Evolutionary conservation across 1,140 invertebrate species (phyloP).

Genomic region (Plectrocnemia conspersa): DNA sequence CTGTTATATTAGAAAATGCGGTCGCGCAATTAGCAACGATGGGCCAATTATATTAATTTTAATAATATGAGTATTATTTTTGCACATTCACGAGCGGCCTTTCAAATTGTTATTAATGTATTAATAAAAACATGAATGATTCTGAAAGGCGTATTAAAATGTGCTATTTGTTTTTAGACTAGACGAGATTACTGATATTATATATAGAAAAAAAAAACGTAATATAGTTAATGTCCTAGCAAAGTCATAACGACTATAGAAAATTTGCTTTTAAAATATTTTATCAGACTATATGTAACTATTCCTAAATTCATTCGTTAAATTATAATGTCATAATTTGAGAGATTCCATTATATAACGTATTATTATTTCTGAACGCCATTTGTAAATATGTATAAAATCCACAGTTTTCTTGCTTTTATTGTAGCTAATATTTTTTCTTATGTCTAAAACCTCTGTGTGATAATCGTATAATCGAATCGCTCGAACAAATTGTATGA

Average conservation of each 20-base stretch:
- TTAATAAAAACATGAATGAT: neutral
- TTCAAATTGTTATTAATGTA: slow-evolving; percentile 12
- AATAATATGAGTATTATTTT: slow-evolving; percentile 35
- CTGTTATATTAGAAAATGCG: slow-evolving; percentile 49
- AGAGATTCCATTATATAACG: slow-evolving; percentile 28
- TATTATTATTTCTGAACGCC: slow-evolving; percentile 24
- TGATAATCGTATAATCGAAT: no score
- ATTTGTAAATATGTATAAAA: slow-evolving; percentile 29
- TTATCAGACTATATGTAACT: no score
- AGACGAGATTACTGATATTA: slow-evolving; percentile 27
- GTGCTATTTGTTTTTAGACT: slow-evolving; percentile 23
- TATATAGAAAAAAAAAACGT: no score
- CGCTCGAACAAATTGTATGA: no score
- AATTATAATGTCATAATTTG: no score
- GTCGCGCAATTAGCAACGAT: slow-evolving; percentile 54
- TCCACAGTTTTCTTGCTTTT: slow-evolving; percentile 10
- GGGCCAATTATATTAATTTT: slow-evolving; percentile 52
- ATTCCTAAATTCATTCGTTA: no score
- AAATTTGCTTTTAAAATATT: no score
- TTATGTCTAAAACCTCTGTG: slow-evolving; percentile 31
- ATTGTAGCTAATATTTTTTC: slow-evolving; percentile 31
- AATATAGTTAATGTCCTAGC: no score
- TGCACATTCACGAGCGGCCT: slow-evolving; percentile 31
- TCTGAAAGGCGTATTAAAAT: slow-evolving; percentile 5
- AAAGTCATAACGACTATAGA: no score